Evolutionary conservation across 2,888 invertebrate species (phyloP), one percentile per base, ranked within the genome.

Genomic region (Hemithea aestivaria): DNA sequence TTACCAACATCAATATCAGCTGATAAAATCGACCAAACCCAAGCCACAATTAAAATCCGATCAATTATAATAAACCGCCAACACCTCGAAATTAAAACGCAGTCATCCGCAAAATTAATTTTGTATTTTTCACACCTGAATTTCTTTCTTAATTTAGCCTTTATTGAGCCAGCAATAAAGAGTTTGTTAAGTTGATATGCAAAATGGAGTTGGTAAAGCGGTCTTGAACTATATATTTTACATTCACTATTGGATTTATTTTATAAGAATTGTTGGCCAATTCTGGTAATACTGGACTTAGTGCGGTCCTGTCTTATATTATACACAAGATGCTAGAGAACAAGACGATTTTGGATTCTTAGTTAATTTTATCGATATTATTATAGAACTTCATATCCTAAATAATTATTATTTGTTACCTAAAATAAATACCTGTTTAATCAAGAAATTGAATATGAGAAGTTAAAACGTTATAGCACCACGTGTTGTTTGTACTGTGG

Each of bases 211-310:
- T 77, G 67, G 72, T 59, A 67, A 69, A 76, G 46, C 57, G 69
- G 38, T 71, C 73, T 72, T 73, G 70, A 69, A 70, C 75, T 75
- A 75, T 54, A 50, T 54, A 51, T 27, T 9, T 32, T 40, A 51
- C 72, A 71, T 74, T 72, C 69, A 65, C 71, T 67, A 62, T 56
- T 69, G 68, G 67, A 73, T 73, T 70, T 56, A 53, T 62, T 64
- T 58, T 56, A 53, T 44, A 51, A 56, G 57, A 65, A n/a, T n/a
- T n/a, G n/a, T 73, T 72, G 66, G 48, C 66, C 58, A 71, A 67
- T n/a, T n/a, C 57, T 53, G 50, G 53, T 46, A 44, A 29, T 41
- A 48, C 45, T 39, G 40, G 43, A 38, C 31, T 28, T 2, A 16
- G 25, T 21, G 12, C 33, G 20, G n/a, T 29, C 33, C 34, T 35